Conservation (phyloP, 2,888 invertebrate species). For the Meteorus colon region DNA sequence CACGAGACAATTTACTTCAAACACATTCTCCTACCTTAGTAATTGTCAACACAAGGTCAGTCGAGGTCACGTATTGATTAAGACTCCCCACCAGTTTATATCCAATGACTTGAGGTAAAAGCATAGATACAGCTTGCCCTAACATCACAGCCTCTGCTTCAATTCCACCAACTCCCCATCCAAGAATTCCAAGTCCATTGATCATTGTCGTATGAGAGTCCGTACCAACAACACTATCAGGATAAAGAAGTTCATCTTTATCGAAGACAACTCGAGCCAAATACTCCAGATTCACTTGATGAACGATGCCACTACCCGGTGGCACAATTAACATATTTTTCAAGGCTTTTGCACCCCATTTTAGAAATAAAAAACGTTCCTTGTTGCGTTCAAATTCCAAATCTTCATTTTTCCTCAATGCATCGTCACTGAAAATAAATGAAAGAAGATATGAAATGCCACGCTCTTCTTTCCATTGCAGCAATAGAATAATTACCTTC, state of each 20-base stretch:
- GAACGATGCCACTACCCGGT: conserved; percentile 98
- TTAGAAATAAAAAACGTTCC: conserved; percentile 96
- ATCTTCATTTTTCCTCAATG: conserved; percentile 93
- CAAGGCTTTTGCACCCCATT: conserved; percentile 98
- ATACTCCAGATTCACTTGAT: conserved; percentile 98
- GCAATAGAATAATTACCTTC: conserved; percentile 75
- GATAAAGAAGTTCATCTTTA: conserved; percentile 80
- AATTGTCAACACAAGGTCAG: conserved; percentile 96
- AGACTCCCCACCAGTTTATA: conserved; percentile 90
- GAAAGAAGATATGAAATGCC: conserved; percentile 17
- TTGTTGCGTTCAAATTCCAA: conserved; percentile 96
- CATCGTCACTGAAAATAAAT: conserved; percentile 81
- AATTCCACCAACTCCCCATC: conserved; percentile 98
- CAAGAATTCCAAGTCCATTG: conserved; percentile 95
- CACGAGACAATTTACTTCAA: neutral
- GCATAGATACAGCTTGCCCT: conserved; percentile 97
- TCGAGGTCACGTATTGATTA: conserved; percentile 91
- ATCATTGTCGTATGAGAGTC: conserved; percentile 99
- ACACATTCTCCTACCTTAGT: conserved; percentile 83
- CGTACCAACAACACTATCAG: conserved; percentile 96
- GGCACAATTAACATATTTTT: conserved; percentile 98
- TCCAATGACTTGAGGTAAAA: conserved; percentile 96
- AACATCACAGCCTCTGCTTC: conserved; percentile 99
- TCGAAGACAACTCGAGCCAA: conserved; percentile 92
- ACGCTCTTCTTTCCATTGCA: neutral